Conservation (phyloP, 2,797 vertebrate species). For the Falco biarmicus region DNA sequence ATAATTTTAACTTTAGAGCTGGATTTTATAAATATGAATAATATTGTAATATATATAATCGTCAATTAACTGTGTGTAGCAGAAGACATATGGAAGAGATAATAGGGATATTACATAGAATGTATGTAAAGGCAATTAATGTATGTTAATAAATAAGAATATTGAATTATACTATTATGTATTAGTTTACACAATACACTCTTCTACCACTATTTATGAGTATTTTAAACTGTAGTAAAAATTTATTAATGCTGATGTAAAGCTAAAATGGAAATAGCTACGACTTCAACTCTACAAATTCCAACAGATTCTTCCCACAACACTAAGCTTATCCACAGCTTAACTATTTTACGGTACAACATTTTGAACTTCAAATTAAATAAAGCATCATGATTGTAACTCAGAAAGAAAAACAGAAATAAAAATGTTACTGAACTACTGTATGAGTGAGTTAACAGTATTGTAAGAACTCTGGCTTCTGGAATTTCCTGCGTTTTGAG, state of each 20-base stretch:
- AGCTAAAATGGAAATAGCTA: neutral
- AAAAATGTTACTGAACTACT: neutral
- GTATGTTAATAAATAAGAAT: neutral
- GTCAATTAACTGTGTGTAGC: neutral
- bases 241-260: neutral
- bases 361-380: neutral
- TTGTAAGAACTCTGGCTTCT: slow-evolving; percentile 18
- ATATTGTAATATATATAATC: neutral
- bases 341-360: neutral
- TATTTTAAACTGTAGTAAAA: neutral
- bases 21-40: neutral
- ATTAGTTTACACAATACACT: neutral
- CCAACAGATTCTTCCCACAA: neutral
- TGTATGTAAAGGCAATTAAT: neutral
- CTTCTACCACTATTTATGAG: neutral
- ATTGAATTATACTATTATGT: neutral
- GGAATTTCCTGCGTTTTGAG: slow-evolving; percentile 47
- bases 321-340: neutral
- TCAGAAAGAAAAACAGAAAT: slow-evolving; percentile 25
- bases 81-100: neutral
- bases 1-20: neutral
- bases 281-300: neutral
- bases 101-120: neutral
- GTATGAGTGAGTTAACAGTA: neutral
- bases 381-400: neutral